phyloP scores from a whole-genome alignment of 2,888 invertebrate species.

The Desoria tigrina region DNA sequence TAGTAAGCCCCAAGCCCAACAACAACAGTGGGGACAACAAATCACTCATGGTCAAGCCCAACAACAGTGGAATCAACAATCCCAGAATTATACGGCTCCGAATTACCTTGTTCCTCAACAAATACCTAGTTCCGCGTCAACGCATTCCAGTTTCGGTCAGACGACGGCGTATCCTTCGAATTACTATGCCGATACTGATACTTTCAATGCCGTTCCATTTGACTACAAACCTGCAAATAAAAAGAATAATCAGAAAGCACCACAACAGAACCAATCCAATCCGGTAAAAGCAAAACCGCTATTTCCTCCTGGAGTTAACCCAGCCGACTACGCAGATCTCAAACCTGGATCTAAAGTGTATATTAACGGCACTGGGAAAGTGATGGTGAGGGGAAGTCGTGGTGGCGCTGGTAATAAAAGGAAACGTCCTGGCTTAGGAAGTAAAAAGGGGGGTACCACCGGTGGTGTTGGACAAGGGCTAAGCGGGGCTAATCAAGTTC shows the following conservation, averaged over 20 bases:
- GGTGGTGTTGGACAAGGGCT: background rate
- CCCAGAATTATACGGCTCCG: background rate
- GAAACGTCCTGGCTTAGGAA: conserved; percentile 34
- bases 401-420: conserved; percentile 25
- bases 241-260: background rate
- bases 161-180: background rate
- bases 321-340: conserved; percentile 10
- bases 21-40: conserved; percentile 1
- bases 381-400: conserved; percentile 26
- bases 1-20: background rate
- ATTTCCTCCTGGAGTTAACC: conserved; percentile 3
- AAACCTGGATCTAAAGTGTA: conserved; percentile 27
- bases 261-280: background rate
- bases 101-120: conserved; percentile 12
- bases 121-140: conserved; percentile 2
- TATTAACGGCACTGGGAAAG: conserved; percentile 19
- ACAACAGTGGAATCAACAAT: background rate
- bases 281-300: background rate
- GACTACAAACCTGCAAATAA: conserved; percentile 17
- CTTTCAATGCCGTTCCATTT: conserved; percentile 31
- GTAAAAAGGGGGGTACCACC: background rate
- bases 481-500: conserved; percentile 1
- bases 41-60: too few species aligned
- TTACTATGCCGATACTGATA: background rate
- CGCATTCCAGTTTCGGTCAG: background rate